Conservation (phyloP, 2,797 vertebrate species). For the Poecilia wingei region DNA sequence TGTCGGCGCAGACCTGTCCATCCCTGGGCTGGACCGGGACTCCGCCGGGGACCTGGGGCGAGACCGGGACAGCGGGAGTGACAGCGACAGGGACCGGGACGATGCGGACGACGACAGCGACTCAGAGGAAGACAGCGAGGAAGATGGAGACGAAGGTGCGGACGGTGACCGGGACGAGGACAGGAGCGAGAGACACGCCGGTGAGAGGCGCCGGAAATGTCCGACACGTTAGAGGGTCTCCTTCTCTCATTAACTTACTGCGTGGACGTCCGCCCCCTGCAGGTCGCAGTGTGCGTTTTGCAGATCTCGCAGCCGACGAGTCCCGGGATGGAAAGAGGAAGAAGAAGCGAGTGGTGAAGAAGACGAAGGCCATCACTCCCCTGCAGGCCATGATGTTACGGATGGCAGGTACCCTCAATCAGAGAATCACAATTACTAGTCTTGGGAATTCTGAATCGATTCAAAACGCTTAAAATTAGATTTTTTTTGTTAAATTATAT, state of each 20-base stretch:
- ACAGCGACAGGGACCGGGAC: constrained; percentile 88
- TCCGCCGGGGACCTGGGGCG: constrained; percentile 64
- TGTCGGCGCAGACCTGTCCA: constrained; percentile 54
- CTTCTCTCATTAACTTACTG: background rate
- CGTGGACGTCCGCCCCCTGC: background rate
- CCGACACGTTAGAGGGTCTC: background rate
- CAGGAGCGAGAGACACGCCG: constrained; percentile 64
- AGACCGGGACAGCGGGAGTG: constrained; percentile 82
- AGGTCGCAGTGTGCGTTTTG: constrained; percentile 95
- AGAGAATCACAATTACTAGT: too few species aligned
- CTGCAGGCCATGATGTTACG: constrained; percentile 99
- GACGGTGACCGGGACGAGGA: constrained; percentile 71
- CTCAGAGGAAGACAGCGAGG: constrained; percentile 90
- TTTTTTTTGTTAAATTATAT: too few species aligned
- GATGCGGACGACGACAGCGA: constrained; percentile 89
- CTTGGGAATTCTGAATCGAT: too few species aligned
- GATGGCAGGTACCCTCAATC: constrained; percentile 89
- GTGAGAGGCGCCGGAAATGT: constrained; percentile 46
- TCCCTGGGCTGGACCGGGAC: constrained; percentile 73
- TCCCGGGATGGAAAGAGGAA: constrained; percentile 85
- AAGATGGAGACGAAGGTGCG: constrained; percentile 72
- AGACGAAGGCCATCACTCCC: constrained; percentile 94
- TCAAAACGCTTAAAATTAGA: too few species aligned
- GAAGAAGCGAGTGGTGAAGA: constrained; percentile 88
- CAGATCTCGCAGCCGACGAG: constrained; percentile 85